Conservation (phyloP, 1,140 invertebrate species). For the Diploscapter pachys region DNA sequence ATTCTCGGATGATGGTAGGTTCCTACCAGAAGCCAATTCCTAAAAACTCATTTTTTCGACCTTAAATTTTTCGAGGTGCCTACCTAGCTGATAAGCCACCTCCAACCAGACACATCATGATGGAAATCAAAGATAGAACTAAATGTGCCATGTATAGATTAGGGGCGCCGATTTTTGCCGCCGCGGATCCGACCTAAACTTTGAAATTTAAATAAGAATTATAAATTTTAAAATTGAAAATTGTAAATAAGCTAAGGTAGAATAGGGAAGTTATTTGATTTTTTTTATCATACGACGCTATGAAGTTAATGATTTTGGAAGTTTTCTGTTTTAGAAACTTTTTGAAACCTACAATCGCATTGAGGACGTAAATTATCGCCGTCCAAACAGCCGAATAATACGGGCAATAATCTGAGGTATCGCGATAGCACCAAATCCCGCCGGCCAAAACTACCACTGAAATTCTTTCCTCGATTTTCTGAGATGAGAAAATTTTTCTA, state of each 20-base stretch:
- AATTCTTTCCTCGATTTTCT: background rate
- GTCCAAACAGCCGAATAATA: constrained; percentile 56
- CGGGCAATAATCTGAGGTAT: constrained; percentile 51
- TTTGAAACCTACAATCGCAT: constrained; percentile 39
- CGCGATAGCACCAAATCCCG: constrained; percentile 50
- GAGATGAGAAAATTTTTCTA: constrained; percentile 14
- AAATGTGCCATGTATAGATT: constrained; percentile 50
- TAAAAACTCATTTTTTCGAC: constrained; percentile 1
- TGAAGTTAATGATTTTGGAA: background rate
- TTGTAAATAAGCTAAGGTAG: background rate
- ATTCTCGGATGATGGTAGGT: constrained; percentile 48
- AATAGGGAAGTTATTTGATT: no score
- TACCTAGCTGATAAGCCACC: constrained; percentile 39
- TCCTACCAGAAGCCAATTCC: constrained; percentile 42
- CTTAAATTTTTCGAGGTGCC: constrained; percentile 12
- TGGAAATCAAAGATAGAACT: constrained; percentile 46
- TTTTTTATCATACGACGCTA: no score
- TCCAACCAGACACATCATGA: constrained; percentile 46
- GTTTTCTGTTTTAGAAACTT: background rate
- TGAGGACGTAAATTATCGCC: constrained; percentile 45
- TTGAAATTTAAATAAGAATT: background rate
- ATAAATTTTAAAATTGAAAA: background rate
- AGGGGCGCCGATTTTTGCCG: constrained; percentile 42
- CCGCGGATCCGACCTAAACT: constrained; percentile 39
- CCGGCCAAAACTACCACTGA: constrained; percentile 44